Evolutionary conservation across 2,797 vertebrate genomes (phyloP), one percentile per base, ranked within the genome.

Genomic region (Gallirallus australis): DNA sequence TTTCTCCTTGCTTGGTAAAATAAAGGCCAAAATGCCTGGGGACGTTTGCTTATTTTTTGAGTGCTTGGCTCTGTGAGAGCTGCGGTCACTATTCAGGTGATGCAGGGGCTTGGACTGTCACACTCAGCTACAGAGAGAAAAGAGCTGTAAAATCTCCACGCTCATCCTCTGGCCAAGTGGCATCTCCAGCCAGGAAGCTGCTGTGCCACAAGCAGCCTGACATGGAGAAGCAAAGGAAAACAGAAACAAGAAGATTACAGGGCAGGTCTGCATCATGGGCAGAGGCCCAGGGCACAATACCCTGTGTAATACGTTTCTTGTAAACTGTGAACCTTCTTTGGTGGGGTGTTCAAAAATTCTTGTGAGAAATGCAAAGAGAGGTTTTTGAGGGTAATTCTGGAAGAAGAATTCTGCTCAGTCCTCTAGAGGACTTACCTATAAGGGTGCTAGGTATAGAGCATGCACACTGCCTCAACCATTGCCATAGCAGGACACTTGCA

Each of bases 101-200:
- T 30, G 48, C 33, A 71, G 57, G 50, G 37, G 27, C 21, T 12
- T 12, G 57, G 24, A 12, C 1, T 2, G 57, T 17, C 50, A 47
- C 23, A 30, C 25, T 27, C 42, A 9, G n/a, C 47, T 56, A 15
- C 59, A n/a, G 64, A 40, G 39, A 5, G 37, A 60, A 53, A 50
- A 64, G 3, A 0, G 1, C 33, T n/a, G 30, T 25, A 47, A 75
- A 78, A 37, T 23, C 40, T 86, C 75, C 0, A 6, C 0, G 1
- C 4, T 42, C 12, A 1, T 0, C 0, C 56, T 68, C 37, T 12
- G 30, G 17, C 45, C 64, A 50, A 79, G 37, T 7, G 19, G 15
- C 13, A 30, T 15, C 37, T 37, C 21, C 71, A 42, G 19, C 27
- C 40, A 61, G 82, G 57, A 68, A 35, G 27, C 30, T 52, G 35